A percentile compares a stretch with the other conserved stretches of the same genome.
phyloP scores from a whole-genome alignment of 2,888 invertebrate species.

The Aphodius sticticus region DNA sequence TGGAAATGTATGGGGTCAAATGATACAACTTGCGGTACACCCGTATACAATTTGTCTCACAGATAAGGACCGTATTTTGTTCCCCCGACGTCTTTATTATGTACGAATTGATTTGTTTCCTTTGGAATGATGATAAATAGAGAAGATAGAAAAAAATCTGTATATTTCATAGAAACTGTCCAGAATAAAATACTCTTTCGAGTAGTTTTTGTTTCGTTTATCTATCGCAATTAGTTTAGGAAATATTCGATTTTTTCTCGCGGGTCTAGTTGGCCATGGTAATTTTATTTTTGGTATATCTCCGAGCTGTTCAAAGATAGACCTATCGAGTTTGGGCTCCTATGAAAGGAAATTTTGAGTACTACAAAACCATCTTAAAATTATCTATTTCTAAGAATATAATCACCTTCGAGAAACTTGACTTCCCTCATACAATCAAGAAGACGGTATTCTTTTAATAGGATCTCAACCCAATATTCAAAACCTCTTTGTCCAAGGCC shows the following conservation, averaged over 20 bases:
- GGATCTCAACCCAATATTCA: not conserved
- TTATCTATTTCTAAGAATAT: not conserved
- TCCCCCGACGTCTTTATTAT: not conserved
- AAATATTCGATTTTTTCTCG: not conserved
- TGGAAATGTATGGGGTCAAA: not conserved
- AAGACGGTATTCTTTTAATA: not conserved
- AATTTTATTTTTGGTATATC: not conserved
- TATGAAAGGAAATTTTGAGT: not conserved
- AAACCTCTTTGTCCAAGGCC: not conserved
- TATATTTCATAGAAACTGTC: not conserved
- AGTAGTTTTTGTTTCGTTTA: not conserved
- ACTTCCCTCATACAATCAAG: not conserved
- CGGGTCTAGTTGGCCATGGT: not conserved
- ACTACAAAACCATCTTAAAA: not conserved
- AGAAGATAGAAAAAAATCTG: too few species aligned
- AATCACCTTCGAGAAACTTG: not conserved
- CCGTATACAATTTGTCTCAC: not conserved
- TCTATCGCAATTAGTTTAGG: not conserved
- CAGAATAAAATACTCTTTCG: not conserved
- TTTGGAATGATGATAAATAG: not conserved
- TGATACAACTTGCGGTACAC: constrained; percentile 4
- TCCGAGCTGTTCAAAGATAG: not conserved
- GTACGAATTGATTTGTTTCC: not conserved
- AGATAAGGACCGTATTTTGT: not conserved
- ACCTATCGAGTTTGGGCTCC: not conserved